These are phyloP conservation scores for Trypoxylon attenuatum DNA, from an alignment of 2,888 invertebrate species.

Conservation along the genomic window DNA sequence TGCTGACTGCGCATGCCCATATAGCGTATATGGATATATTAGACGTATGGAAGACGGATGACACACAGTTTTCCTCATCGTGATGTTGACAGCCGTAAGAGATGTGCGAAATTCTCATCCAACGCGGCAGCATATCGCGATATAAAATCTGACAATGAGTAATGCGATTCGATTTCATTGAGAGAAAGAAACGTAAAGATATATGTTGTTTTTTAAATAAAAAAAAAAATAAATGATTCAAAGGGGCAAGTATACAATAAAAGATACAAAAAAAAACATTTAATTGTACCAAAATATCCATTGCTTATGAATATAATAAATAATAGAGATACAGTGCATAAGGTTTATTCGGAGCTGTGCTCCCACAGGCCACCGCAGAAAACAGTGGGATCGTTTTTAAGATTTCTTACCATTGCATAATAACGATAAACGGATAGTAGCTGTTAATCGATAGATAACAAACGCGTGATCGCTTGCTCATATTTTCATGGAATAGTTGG, in stretches of 20 bases:
- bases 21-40: too few relatives aligned
- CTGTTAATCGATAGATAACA: slow-evolving; percentile 51
- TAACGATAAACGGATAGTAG: slow-evolving; percentile 55
- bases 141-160: slow-evolving; percentile 56
- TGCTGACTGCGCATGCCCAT: slow-evolving; percentile 64
- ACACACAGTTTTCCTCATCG: slow-evolving; percentile 63
- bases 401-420: slow-evolving; percentile 74
- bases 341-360: slow-evolving; percentile 74
- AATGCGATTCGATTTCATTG: slow-evolving; percentile 59
- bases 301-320: slow-evolving; percentile 73
- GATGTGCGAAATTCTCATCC: slow-evolving; percentile 25
- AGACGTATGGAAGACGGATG: too few relatives aligned
- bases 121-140: slow-evolving; percentile 31
- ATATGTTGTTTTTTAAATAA: slow-evolving; percentile 67
- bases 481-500: slow-evolving; percentile 60
- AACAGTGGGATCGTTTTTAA: slow-evolving; percentile 72
- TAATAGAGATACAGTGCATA: slow-evolving; percentile 73
- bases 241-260: slow-evolving; percentile 67
- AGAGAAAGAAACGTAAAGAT: slow-evolving; percentile 55
- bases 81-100: slow-evolving; percentile 22
- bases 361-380: slow-evolving; percentile 68
- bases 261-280: slow-evolving; percentile 63
- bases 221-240: slow-evolving; percentile 55
- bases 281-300: slow-evolving; percentile 74
- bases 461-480: slow-evolving; percentile 62